phyloP scores from a whole-genome alignment of 2,888 invertebrate species.

The Pardosa pseudoannulata region DNA sequence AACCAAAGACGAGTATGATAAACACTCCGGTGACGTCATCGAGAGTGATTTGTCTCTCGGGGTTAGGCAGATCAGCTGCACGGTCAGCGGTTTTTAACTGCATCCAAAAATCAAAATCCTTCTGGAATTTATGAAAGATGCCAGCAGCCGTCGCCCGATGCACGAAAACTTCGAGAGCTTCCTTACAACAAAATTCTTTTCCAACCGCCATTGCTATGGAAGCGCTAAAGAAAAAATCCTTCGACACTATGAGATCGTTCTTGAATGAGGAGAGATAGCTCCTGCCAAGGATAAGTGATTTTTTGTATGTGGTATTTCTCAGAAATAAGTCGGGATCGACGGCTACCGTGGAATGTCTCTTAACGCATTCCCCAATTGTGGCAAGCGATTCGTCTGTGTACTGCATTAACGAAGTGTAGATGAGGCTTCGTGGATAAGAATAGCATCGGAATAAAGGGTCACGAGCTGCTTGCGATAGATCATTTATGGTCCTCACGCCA shows the following conservation, averaged over 20 bases:
- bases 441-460: constrained; percentile 5
- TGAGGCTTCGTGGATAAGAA: not conserved
- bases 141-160: too few species aligned
- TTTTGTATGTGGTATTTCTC: not conserved
- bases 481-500: not conserved
- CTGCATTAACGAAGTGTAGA: not conserved
- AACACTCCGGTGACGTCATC: too few species aligned
- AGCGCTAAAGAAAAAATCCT: constrained; percentile 20
- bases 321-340: not conserved
- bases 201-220: not conserved
- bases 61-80: too few species aligned
- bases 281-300: not conserved
- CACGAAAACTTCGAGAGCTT: too few species aligned
- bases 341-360: constrained; percentile 2
- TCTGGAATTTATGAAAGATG: too few species aligned
- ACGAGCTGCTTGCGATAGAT: not conserved
- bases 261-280: not conserved
- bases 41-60: too few species aligned
- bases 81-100: too few species aligned
- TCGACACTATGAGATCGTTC: constrained; percentile 10
- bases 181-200: constrained; percentile 34
- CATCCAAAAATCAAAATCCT: too few species aligned
- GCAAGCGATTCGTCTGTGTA: not conserved
- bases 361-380: constrained; percentile 14
- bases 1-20: too few species aligned